These are phyloP conservation scores for Papilio helenus DNA, from an alignment of 1,140 invertebrate species.

Conservation along the genomic window DNA sequence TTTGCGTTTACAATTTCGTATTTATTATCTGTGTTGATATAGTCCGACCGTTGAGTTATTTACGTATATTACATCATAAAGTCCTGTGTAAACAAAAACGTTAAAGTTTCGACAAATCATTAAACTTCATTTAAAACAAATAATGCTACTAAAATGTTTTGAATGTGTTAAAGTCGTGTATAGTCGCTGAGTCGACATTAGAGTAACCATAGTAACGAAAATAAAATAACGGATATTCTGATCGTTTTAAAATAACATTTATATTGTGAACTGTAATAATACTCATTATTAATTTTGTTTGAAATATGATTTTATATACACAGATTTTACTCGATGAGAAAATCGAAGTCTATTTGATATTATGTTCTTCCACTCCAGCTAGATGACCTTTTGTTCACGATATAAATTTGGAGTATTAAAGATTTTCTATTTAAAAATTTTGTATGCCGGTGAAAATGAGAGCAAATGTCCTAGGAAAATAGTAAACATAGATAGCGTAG, in stretches of 20 bases:
- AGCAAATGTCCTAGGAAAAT: slow-evolving; percentile 20
- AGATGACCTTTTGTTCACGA: neutral
- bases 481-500: slow-evolving; percentile 42
- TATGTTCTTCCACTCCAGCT: neutral
- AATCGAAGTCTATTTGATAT: neutral
- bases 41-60: neutral
- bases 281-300: neutral
- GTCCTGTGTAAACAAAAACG: neutral
- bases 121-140: slow-evolving; percentile 25
- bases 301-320: neutral
- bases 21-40: neutral
- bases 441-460: slow-evolving; percentile 10
- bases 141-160: slow-evolving; percentile 25
- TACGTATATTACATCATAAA: neutral
- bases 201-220: neutral
- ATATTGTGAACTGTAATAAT: neutral
- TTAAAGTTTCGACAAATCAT: slow-evolving; percentile 8
- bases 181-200: slow-evolving; percentile 1
- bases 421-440: neutral
- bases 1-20: neutral
- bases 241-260: neutral
- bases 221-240: neutral
- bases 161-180: slow-evolving; percentile 12
- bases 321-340: neutral
- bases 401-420: too few relatives aligned